These are phyloP conservation scores for Drosophila hawaiiensis DNA, from an alignment of 2,888 invertebrate species.

Conservation along the genomic window DNA sequence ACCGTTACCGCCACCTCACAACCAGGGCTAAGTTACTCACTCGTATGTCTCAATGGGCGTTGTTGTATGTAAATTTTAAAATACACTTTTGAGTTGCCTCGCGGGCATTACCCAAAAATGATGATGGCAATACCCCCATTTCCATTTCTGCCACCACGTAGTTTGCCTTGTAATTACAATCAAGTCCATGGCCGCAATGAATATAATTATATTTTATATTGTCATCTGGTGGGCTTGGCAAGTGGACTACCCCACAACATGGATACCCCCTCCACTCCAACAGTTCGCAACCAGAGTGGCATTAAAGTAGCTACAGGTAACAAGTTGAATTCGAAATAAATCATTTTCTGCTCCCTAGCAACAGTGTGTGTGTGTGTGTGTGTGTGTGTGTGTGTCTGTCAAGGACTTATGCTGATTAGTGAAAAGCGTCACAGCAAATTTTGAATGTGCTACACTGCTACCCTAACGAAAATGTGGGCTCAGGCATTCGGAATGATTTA, in stretches of 20 bases:
- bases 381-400: constrained; percentile 40
- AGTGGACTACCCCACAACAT: constrained; percentile 15
- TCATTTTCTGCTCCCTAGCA: constrained; percentile 64
- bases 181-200: constrained; percentile 72
- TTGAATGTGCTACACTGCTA: constrained; percentile 40
- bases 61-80: constrained; percentile 70
- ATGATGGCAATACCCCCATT: constrained; percentile 30
- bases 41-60: constrained; percentile 58
- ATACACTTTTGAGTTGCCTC: constrained; percentile 71
- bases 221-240: constrained; percentile 51
- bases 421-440: constrained; percentile 79
- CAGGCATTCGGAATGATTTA: constrained; percentile 79
- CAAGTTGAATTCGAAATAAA: constrained; percentile 69
- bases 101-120: constrained; percentile 67
- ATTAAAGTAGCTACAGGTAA: constrained; percentile 75
- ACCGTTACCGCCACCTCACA: neutral
- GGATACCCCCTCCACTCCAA: neutral
- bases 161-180: constrained; percentile 77
- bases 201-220: constrained; percentile 81
- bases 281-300: constrained; percentile 33
- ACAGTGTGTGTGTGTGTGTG: constrained; percentile 26
- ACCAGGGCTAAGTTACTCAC: constrained; percentile 2
- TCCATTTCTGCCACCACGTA: constrained; percentile 47
- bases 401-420: constrained; percentile 80
- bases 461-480: constrained; percentile 33